These are phyloP conservation scores for Drosophila melanica DNA, from an alignment of 1,140 invertebrate species.

Conservation along the genomic window DNA sequence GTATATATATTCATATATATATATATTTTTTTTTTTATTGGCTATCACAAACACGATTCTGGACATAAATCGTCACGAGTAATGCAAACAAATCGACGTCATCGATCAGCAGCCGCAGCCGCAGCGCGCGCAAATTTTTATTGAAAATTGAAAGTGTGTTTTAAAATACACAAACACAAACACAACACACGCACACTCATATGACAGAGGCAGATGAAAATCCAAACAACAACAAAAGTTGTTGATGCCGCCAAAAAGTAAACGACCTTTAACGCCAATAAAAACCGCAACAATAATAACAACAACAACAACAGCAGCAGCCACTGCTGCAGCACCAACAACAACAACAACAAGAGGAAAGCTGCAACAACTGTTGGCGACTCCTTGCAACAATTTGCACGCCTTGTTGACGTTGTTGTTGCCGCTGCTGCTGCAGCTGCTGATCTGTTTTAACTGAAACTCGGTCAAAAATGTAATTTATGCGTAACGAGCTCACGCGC, in stretches of 20 bases:
- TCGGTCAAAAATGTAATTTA: constrained; percentile 75
- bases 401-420: constrained; percentile 42
- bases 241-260: constrained; percentile 82
- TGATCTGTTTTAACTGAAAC: constrained; percentile 66
- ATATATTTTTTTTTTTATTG: constrained; percentile 52
- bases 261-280: constrained; percentile 82
- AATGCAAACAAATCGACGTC: constrained; percentile 74
- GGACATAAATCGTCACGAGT: constrained; percentile 68
- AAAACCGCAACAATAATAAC: constrained; percentile 61
- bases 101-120: constrained; percentile 54
- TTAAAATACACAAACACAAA: constrained; percentile 35
- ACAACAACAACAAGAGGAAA: constrained; percentile 45
- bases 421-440: constrained; percentile 28
- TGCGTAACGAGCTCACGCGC: constrained; percentile 81
- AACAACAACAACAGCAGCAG: constrained; percentile 9
- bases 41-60: constrained; percentile 63
- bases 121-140: constrained; percentile 60
- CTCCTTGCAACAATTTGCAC: constrained; percentile 52
- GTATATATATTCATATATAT: constrained; percentile 18
- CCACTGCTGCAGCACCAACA: constrained; percentile 24
- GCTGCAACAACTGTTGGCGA: constrained; percentile 39
- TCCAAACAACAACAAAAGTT: constrained; percentile 80
- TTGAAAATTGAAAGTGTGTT: constrained; percentile 82
- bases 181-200: constrained; percentile 11
- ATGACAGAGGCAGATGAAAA: constrained; percentile 68